These are phyloP conservation scores for Antechinus flavipes DNA, from an alignment of 2,113 vertebrate genomes.

Conservation along the genomic window DNA sequence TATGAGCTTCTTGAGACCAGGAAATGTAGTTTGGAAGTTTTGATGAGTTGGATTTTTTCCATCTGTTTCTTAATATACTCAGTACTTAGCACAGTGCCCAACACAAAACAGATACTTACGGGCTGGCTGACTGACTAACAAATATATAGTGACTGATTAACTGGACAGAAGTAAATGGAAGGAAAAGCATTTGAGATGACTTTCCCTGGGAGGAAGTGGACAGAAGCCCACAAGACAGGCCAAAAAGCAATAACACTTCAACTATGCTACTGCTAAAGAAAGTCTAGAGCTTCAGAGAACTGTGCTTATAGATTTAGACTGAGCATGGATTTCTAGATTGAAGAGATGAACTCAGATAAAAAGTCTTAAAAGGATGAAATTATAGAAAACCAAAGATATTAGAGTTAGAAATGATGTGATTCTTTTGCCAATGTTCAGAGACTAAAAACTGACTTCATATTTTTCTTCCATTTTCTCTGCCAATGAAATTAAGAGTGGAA, in stretches of 20 bases:
- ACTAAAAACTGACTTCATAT: not conserved
- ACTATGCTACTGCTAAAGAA: not conserved
- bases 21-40: not conserved
- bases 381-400: not conserved
- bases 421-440: not conserved
- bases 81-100: not conserved
- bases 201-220: not conserved
- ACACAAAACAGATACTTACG: not conserved
- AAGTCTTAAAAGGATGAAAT: not conserved
- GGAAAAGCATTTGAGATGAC: not conserved
- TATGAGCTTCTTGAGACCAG: not conserved
- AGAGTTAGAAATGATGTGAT: not conserved
- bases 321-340: too few species aligned
- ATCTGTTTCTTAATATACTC: not conserved
- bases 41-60: not conserved
- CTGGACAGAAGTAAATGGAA: not conserved
- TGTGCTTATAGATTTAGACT: not conserved
- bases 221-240: not conserved
- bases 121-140: not conserved
- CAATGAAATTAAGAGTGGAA: not conserved
- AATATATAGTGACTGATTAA: not conserved
- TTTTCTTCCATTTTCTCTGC: not conserved
- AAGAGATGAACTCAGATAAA: too few species aligned
- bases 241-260: not conserved
- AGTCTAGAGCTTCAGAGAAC: not conserved